These are phyloP conservation scores for Pluvianellus socialis DNA, from an alignment of 2,113 vertebrate genomes.

Conservation along the genomic window DNA sequence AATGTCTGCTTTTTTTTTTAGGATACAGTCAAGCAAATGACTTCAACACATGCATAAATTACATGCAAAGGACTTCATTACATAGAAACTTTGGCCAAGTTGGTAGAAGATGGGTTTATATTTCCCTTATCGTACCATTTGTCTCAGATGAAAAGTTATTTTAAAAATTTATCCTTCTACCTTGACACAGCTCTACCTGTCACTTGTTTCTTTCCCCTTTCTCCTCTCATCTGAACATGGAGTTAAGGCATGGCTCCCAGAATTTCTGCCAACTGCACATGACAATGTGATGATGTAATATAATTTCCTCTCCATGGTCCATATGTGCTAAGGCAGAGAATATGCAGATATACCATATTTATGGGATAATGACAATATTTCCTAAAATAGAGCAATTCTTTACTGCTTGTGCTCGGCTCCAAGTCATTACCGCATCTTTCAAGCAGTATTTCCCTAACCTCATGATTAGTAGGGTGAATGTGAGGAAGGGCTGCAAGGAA, in stretches of 20 bases:
- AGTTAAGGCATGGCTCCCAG: not conserved
- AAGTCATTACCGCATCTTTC: not conserved
- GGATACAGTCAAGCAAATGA: not conserved
- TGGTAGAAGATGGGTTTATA: not conserved
- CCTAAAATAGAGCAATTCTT: not conserved
- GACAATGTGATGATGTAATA: conserved; percentile 9
- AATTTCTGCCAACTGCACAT: conserved; percentile 10
- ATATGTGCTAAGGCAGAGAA: conserved; percentile 17
- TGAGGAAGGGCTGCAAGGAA: not conserved
- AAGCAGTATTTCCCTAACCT: conserved; percentile 4
- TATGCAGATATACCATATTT: conserved; percentile 7
- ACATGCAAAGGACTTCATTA: rapidly evolving
- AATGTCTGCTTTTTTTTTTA: not conserved
- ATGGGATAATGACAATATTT: conserved; percentile 36
- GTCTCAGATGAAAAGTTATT: not conserved
- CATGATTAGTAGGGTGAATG: conserved; percentile 4
- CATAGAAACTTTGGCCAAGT: not conserved
- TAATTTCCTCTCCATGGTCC: not conserved
- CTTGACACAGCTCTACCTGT: not conserved
- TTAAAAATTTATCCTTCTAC: not conserved
- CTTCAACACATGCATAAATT: not conserved
- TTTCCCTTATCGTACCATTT: not conserved
- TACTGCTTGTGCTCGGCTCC: not conserved
- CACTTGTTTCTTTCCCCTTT: not conserved
- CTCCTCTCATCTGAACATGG: not conserved